Evolutionary conservation across 1,140 invertebrate species (phyloP).

Genomic region (Elymnias hypermnestra): DNA sequence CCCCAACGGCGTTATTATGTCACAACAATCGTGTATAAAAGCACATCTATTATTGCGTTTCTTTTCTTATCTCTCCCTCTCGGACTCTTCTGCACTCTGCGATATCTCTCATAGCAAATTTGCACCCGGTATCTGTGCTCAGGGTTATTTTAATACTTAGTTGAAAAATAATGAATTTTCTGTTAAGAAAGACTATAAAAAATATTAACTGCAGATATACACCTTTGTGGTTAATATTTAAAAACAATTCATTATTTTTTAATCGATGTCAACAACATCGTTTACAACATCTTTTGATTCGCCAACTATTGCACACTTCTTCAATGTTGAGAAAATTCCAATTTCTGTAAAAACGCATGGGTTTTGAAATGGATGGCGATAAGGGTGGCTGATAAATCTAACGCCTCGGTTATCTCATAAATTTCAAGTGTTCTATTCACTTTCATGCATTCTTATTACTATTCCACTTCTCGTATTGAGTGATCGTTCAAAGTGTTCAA

Average conservation of each 20-base stretch:
- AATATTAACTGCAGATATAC: background rate
- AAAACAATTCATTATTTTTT: constrained; percentile 45
- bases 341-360: constrained; percentile 67
- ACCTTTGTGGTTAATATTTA: background rate
- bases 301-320: constrained; percentile 40
- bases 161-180: constrained; percentile 47
- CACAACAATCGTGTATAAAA: constrained; percentile 33
- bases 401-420: constrained; percentile 53
- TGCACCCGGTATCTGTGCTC: constrained; percentile 51
- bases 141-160: constrained; percentile 17
- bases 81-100: constrained; percentile 49
- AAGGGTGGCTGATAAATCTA: constrained; percentile 56
- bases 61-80: constrained; percentile 35
- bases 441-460: constrained; percentile 51
- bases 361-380: constrained; percentile 47
- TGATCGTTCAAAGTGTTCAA: constrained; percentile 40
- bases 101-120: constrained; percentile 40
- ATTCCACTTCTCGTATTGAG: constrained; percentile 33
- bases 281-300: constrained; percentile 23
- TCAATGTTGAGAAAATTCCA: constrained; percentile 46
- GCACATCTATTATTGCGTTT: constrained; percentile 45
- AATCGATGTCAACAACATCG: constrained; percentile 20
- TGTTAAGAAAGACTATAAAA: too few species aligned
- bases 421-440: constrained; percentile 41
- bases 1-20: constrained; percentile 19